Conservation (phyloP, 2,888 invertebrate species). For the Pandemis corylana region DNA sequence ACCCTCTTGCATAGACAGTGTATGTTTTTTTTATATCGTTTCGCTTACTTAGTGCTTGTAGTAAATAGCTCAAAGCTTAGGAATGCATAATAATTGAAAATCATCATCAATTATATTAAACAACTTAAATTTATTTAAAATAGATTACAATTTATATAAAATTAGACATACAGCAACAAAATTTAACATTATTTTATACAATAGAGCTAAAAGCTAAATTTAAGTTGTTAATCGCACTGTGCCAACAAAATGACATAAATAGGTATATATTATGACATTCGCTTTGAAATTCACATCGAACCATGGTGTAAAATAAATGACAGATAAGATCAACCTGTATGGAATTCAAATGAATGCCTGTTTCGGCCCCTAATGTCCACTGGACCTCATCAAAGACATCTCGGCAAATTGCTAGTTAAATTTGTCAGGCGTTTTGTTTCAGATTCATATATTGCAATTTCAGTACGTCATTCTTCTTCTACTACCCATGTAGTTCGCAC, state of each 20-base stretch:
- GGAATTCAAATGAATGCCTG: neutral
- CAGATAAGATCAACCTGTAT: neutral
- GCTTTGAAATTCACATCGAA: neutral
- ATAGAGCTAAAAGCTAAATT: neutral
- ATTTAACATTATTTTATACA: constrained; percentile 15
- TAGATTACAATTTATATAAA: constrained; percentile 31
- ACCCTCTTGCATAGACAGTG: too few relatives aligned
- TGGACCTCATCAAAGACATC: too few relatives aligned
- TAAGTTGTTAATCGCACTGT: constrained; percentile 5
- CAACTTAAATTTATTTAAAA: constrained; percentile 39
- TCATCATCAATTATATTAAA: constrained; percentile 9
- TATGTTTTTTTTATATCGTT: too few relatives aligned
- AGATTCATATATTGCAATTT: too few relatives aligned
- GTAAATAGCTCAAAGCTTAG: too few relatives aligned
- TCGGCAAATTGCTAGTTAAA: too few relatives aligned
- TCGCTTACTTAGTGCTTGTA: too few relatives aligned
- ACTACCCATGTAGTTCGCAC: too few relatives aligned
- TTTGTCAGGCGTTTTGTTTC: too few relatives aligned
- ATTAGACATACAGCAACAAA: constrained; percentile 37
- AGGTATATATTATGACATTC: neutral
- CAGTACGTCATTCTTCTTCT: too few relatives aligned
- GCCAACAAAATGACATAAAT: neutral
- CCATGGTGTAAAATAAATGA: constrained; percentile 4
- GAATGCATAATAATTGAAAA: neutral
- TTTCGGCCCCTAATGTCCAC: too few relatives aligned